phyloP scores from a whole-genome alignment of 2,797 vertebrate species.

The Pseudochirops corinnae region DNA sequence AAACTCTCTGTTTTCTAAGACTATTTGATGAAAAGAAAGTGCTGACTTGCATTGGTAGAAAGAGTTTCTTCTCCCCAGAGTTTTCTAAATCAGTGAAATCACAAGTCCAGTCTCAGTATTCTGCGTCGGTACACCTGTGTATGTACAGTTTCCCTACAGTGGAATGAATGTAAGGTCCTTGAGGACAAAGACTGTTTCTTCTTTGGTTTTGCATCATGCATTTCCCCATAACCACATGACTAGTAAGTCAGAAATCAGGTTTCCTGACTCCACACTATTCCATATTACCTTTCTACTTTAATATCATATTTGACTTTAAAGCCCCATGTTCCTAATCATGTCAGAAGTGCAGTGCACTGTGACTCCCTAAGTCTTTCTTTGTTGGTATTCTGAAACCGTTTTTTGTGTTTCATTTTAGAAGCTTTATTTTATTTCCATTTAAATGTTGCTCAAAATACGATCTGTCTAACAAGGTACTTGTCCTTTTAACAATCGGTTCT shows the following conservation, averaged over 20 bases:
- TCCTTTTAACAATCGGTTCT: conserved; percentile 54
- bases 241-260: neutral
- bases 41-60: neutral
- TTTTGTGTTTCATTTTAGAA: conserved; percentile 45
- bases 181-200: neutral
- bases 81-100: neutral
- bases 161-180: neutral
- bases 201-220: neutral
- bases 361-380: conserved; percentile 43
- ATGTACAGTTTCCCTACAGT: neutral
- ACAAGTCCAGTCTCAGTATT: neutral
- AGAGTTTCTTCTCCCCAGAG: neutral
- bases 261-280: neutral
- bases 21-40: neutral
- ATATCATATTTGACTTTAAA: neutral
- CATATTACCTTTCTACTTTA: neutral
- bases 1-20: neutral
- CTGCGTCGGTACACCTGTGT: neutral
- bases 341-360: conserved; percentile 40
- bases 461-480: conserved; percentile 28
- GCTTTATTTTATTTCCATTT: conserved; percentile 52
- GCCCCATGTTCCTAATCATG: neutral
- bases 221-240: neutral
- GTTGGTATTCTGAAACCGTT: neutral
- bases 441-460: conserved; percentile 43